Conservation (phyloP, 53 echinoderm and acorn worm genomes). For the Antedon mediterranea region DNA sequence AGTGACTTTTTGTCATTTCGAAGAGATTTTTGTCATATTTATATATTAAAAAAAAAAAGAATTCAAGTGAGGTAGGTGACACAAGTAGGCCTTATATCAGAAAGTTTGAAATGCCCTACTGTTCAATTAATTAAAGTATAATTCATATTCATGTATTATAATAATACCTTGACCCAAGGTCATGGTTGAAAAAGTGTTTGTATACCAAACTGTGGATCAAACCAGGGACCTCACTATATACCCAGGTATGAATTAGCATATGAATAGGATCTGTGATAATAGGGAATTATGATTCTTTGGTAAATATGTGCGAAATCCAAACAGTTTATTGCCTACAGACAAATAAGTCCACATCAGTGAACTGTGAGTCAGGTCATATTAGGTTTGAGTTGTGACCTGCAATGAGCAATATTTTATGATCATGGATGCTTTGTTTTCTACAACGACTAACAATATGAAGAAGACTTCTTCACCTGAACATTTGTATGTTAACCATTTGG, state of each 20-base stretch:
- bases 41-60: no score
- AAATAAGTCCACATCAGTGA: not conserved
- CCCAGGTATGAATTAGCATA: not conserved
- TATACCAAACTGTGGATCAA: not conserved
- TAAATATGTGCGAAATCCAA: constrained; percentile 1
- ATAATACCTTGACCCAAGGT: no score
- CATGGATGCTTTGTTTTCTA: not conserved
- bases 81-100: no score
- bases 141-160: no score
- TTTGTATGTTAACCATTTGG: not conserved
- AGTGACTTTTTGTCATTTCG: no score
- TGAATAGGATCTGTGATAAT: not conserved
- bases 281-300: not conserved
- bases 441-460: not conserved
- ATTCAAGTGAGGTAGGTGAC: no score
- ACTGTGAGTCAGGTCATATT: not conserved
- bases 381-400: not conserved
- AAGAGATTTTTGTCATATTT: no score
- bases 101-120: no score
- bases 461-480: not conserved
- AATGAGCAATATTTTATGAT: not conserved
- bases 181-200: no score
- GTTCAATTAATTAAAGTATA: no score
- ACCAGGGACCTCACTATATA: not conserved
- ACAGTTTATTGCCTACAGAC: not conserved